Percentiles rank a stretch among this genome's conserved stretches.
These are phyloP conservation scores for Syngnathoides biaculeatus DNA, from an alignment of 2,113 vertebrate species.

Conservation along the genomic window DNA sequence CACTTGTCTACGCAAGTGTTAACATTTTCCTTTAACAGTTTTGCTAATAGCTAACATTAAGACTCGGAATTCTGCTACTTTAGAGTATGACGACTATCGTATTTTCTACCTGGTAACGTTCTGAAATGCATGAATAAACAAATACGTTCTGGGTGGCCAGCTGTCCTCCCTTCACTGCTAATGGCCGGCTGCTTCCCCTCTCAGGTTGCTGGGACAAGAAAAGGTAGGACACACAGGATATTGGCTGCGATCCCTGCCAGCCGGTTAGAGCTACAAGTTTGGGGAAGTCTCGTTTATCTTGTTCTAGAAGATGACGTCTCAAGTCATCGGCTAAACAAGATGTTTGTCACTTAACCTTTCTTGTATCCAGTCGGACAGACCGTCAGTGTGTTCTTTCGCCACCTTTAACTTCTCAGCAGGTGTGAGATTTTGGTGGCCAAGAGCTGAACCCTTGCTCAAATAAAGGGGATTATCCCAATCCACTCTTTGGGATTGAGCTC, in stretches of 20 bases:
- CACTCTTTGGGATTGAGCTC: conserved; percentile 56
- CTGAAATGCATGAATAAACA: neutral
- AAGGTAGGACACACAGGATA: conserved; percentile 55
- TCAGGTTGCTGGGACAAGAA: conserved; percentile 53
- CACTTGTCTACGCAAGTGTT: too few species aligned
- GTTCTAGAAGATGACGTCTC: neutral
- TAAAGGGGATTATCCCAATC: conserved; percentile 43
- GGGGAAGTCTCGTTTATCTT: conserved; percentile 16
- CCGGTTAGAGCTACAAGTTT: conserved; percentile 44
- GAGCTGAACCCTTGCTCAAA: conserved; percentile 52
- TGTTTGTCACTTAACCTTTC: conserved; percentile 33
- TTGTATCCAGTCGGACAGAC: conserved; percentile 16
- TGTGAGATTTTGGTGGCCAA: conserved; percentile 52
- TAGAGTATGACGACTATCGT: neutral
- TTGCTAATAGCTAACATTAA: too few species aligned
- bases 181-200: conserved; percentile 34
- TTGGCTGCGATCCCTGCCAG: conserved; percentile 46
- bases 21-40: too few species aligned
- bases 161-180: conserved; percentile 33
- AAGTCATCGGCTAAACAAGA: neutral
- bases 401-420: conserved; percentile 28
- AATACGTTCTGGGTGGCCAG: conserved; percentile 5
- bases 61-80: neutral
- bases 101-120: neutral
- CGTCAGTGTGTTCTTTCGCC: neutral